Evolutionary conservation across 30 jellyfish, hydroid and myxozoan genomes (phyloP).

Genomic region (Chironex yamaguchii): DNA sequence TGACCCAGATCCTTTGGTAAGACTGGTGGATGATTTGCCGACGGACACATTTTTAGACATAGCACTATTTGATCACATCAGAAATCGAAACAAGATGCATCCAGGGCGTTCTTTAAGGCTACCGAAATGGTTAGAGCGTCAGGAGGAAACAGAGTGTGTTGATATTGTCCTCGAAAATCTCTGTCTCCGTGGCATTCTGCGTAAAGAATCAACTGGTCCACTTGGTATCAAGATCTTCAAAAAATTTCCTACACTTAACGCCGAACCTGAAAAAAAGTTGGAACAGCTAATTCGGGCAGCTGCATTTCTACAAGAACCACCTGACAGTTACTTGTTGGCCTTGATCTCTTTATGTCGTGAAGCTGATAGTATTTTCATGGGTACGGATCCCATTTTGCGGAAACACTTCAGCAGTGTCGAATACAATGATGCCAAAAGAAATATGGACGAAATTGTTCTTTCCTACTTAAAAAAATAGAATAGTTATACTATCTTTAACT

Average conservation of each 20-base stretch:
- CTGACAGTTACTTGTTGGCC: conserved; percentile 89
- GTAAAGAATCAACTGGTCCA: conserved; percentile 83
- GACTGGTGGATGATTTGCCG: conserved; percentile 68
- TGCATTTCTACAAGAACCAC: conserved; percentile 56
- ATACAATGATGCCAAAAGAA: conserved; percentile 78
- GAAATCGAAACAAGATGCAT: conserved; percentile 56
- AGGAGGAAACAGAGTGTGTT: conserved; percentile 92
- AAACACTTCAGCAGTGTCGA: conserved; percentile 81
- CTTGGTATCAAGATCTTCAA: conserved; percentile 89
- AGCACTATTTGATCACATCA: conserved; percentile 83
- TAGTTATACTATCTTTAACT: too few species aligned
- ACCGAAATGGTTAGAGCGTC: conserved; percentile 89
- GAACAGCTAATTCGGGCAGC: conserved; percentile 80
- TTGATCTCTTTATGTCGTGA: conserved; percentile 88
- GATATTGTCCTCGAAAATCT: conserved; percentile 82
- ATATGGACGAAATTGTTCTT: conserved; percentile 57
- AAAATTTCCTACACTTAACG: conserved; percentile 93
- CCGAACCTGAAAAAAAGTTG: conserved; percentile 91
- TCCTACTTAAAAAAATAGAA: background rate
- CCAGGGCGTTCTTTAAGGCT: conserved; percentile 75
- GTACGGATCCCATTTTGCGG: conserved; percentile 92
- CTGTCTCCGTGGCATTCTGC: conserved; percentile 83
- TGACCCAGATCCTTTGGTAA: conserved; percentile 83
- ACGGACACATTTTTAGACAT: conserved; percentile 80
- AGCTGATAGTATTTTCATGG: conserved; percentile 91